phyloP scores from a whole-genome alignment of 1,140 invertebrate species.

The Tetragnatha versicolor region DNA sequence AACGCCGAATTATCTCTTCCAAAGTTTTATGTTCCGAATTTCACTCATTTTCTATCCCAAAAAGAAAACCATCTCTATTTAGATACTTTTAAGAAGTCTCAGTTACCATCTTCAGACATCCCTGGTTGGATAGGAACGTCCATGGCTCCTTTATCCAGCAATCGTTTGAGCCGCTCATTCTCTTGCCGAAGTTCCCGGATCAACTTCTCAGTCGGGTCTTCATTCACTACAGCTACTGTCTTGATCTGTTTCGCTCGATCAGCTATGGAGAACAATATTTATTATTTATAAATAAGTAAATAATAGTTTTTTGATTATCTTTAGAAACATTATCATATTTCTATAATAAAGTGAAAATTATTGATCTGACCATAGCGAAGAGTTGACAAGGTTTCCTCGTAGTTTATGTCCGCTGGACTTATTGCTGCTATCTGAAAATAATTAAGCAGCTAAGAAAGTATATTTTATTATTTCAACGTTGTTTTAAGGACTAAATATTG shows the following conservation, averaged over 20 bases:
- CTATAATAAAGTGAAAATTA: no score
- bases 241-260: slow-evolving; percentile 72
- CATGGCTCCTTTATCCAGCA: slow-evolving; percentile 64
- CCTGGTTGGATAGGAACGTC: slow-evolving; percentile 59
- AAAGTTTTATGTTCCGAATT: no score
- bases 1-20: no score
- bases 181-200: slow-evolving; percentile 71
- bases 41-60: no score
- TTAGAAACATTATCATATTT: background rate
- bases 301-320: background rate
- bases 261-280: slow-evolving; percentile 60
- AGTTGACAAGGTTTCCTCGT: slow-evolving; percentile 72
- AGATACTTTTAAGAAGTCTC: no score
- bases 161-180: slow-evolving; percentile 68
- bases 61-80: no score
- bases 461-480: background rate
- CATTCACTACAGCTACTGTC: slow-evolving; percentile 70
- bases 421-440: slow-evolving; percentile 70
- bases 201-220: slow-evolving; percentile 70
- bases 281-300: background rate
- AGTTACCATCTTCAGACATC: slow-evolving; percentile 64
- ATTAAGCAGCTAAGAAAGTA: background rate
- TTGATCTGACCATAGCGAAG: slow-evolving; percentile 69
- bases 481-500: background rate
- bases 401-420: slow-evolving; percentile 73